Evolutionary conservation across 2,113 vertebrate genomes (phyloP), one percentile per base, ranked within the genome.

Genomic region (Prietella phreatophila): DNA sequence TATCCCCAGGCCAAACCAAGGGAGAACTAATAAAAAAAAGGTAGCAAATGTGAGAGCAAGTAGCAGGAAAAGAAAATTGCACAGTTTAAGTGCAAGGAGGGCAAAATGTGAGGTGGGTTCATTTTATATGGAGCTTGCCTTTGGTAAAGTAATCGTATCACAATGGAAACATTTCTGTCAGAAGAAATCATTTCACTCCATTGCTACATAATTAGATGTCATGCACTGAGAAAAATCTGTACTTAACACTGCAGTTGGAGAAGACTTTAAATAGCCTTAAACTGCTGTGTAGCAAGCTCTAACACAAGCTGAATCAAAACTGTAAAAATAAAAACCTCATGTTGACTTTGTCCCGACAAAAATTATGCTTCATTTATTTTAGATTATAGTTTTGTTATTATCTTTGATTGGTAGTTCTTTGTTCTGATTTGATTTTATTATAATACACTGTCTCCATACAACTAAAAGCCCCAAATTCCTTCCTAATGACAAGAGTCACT

Each of bases 61-160:
- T 83, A 73, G 22, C 63, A 7, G 55, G 83, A 75, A 65, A 83
- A 90, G 87, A 87, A 89, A 90, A 89, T 89, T 75, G 87, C 71
- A 20, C 71, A 65, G 82, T 79, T 86, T 86, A 85, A 60, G 39
- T 87, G 78, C 83, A 88, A 25, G 58, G 69, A 82, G 83, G 69
- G 69, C 83, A 79, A 69, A 88, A 83, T 58, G 47, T 82, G 65
- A 63, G 76, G 61, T 78, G 22, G 65, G 50, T 75, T 88, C 75
- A 86, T 78, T 86, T 88, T 83, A 11, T 61, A 75, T 67, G 67
- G 36, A 53, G 73, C 36, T 56, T 76, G 61, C 84, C 39, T 73
- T 63, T 17, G n/a, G 60, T 78, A 67, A 89, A 47, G 67, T 82
- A 81, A 85, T 85, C 61, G 50, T 85, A 67, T 79, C 47, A 71